Conservation (phyloP, 1,140 invertebrate species). For the Nephila pilipes region DNA sequence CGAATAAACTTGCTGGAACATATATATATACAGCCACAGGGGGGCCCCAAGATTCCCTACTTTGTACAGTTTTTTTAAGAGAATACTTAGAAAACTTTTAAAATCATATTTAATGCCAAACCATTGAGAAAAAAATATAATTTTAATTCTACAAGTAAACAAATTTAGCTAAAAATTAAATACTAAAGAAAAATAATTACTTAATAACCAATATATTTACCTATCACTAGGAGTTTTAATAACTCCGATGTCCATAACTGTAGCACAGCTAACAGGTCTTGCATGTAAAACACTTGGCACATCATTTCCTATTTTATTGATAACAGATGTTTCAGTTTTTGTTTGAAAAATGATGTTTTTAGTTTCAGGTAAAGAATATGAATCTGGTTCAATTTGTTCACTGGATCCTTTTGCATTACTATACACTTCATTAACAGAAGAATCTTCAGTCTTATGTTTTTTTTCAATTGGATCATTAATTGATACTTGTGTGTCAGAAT, state of each 20-base stretch:
- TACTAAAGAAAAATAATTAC: no score
- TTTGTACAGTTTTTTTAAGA: no score
- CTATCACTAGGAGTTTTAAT: constrained; percentile 64
- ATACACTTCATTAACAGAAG: neutral
- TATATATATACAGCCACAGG: no score
- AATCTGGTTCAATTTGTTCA: neutral
- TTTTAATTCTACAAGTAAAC: no score
- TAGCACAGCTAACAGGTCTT: constrained; percentile 22
- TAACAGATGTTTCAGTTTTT: neutral
- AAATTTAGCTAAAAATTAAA: no score
- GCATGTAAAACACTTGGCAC: constrained; percentile 18
- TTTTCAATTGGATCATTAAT: neutral
- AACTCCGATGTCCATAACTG: constrained; percentile 11
- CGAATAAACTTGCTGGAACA: no score
- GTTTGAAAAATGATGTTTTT: neutral
- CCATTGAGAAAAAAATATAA: no score
- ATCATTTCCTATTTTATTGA: neutral
- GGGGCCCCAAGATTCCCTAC: no score
- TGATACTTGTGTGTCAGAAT: neutral
- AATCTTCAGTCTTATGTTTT: no score
- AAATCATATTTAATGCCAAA: no score
- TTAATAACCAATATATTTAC: neutral
- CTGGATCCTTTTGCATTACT: neutral
- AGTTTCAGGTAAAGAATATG: neutral
- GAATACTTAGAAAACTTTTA: no score